phyloP scores from a whole-genome alignment of 2,888 invertebrate species.

The Spilarctia lutea region DNA sequence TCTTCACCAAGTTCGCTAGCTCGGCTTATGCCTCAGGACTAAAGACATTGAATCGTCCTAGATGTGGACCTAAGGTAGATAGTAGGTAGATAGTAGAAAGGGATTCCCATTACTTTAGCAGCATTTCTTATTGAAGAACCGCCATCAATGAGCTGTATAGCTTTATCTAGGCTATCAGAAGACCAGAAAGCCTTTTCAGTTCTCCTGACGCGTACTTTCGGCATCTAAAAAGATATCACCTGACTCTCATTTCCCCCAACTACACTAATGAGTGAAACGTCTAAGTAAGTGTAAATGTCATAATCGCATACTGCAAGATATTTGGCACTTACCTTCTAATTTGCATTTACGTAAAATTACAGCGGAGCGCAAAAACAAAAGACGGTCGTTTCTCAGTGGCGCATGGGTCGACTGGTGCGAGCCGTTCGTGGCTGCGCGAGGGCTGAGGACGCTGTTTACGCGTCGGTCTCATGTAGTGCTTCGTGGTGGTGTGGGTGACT shows the following conservation, averaged over 20 bases:
- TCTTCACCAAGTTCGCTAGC: slow-evolving; percentile 42
- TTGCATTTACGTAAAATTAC: slow-evolving; percentile 38
- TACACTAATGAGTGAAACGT: slow-evolving; percentile 41
- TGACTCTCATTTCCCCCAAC: slow-evolving; percentile 40
- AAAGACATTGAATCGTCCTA: slow-evolving; percentile 16
- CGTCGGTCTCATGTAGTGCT: slow-evolving; percentile 36
- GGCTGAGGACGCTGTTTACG: slow-evolving; percentile 37
- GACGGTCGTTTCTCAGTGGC: slow-evolving; percentile 40
- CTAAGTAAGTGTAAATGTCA: slow-evolving; percentile 39
- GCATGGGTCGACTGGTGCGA: slow-evolving; percentile 41
- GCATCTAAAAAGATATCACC: slow-evolving; percentile 45
- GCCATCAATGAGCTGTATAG: not conserved
- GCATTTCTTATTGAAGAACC: slow-evolving; percentile 7
- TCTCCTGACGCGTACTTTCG: slow-evolving; percentile 45
- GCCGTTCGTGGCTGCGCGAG: slow-evolving; percentile 37
- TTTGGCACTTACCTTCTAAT: slow-evolving; percentile 38
- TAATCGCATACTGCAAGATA: slow-evolving; percentile 43
- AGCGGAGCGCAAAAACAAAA: slow-evolving; percentile 49
- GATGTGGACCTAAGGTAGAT: slow-evolving; percentile 10
- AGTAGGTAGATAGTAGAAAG: slow-evolving; percentile 7
- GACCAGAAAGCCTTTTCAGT: slow-evolving; percentile 53
- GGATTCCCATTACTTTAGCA: not conserved
- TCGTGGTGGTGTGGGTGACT: slow-evolving; percentile 37
- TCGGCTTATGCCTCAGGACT: slow-evolving; percentile 40
- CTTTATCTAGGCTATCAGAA: slow-evolving; percentile 35